Conservation (phyloP, 2,888 invertebrate genomes). For the Macropis europaea region DNA sequence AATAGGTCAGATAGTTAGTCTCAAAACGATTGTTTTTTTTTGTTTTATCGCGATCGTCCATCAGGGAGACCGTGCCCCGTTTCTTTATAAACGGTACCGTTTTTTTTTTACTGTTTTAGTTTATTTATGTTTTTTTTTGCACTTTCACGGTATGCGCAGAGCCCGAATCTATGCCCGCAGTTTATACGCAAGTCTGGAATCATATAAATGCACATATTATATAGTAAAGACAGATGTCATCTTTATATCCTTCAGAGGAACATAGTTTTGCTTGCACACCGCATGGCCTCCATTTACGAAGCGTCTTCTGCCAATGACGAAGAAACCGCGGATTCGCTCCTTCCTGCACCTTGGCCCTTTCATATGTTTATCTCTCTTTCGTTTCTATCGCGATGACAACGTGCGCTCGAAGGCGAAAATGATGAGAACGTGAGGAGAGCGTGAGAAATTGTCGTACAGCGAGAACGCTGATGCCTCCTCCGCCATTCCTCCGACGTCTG, state of each 20-base stretch:
- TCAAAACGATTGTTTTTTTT: neutral
- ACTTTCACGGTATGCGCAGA: conserved; percentile 68
- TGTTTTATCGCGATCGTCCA: conserved; percentile 36
- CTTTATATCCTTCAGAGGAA: conserved; percentile 49
- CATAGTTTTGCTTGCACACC: conserved; percentile 67
- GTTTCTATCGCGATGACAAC: no score
- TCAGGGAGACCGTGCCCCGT: conserved; percentile 32
- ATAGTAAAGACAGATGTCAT: conserved; percentile 72
- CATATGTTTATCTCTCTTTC: no score
- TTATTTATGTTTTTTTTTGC: conserved; percentile 46
- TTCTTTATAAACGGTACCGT: conserved; percentile 25
- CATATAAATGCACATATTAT: conserved; percentile 79
- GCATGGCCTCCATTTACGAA: conserved; percentile 66
- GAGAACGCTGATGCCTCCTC: no score
- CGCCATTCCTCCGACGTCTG: no score
- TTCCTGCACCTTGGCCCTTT: conserved; percentile 38
- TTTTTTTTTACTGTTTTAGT: conserved; percentile 7
- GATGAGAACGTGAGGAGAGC: no score
- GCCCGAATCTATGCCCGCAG: conserved; percentile 76
- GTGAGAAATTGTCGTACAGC: no score
- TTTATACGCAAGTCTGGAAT: conserved; percentile 78
- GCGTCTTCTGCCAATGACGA: conserved; percentile 53
- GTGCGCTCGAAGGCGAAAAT: no score
- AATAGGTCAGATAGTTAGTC: conserved; percentile 9
- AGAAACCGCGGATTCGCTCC: conserved; percentile 45